These are phyloP conservation scores for Pollenia griseotomentosa DNA, from an alignment of 2,888 invertebrate genomes.

Conservation along the genomic window DNA sequence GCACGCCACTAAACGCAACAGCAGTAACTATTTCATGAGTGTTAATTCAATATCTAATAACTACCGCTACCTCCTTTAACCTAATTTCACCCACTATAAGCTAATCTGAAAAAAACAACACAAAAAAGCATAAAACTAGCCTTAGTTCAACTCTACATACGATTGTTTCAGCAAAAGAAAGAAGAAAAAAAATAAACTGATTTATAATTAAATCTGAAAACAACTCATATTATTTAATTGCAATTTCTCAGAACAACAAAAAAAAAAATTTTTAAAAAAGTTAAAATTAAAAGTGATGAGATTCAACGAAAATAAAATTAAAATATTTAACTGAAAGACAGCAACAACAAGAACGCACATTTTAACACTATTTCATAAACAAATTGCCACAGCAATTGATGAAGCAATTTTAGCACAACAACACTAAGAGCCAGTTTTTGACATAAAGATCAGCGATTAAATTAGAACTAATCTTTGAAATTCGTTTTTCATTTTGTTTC, in stretches of 20 bases:
- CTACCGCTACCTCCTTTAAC: neutral
- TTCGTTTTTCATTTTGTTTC: too few relatives aligned
- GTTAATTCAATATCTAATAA: too few relatives aligned
- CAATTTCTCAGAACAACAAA: conserved; percentile 54
- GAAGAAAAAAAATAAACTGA: conserved; percentile 12
- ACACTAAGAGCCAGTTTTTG: too few relatives aligned
- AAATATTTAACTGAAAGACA: conserved; percentile 21
- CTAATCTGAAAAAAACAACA: neutral
- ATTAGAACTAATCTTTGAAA: too few relatives aligned
- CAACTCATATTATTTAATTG: conserved; percentile 55
- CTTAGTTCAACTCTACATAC: neutral
- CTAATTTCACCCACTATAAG: neutral
- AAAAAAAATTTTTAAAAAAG: neutral
- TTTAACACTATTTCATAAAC: conserved; percentile 53
- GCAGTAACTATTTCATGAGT: too few relatives aligned
- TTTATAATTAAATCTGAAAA: conserved; percentile 55
- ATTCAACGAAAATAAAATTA: conserved; percentile 48
- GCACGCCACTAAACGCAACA: too few relatives aligned
- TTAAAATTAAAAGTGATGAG: conserved; percentile 39
- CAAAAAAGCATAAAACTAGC: neutral
- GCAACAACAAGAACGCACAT: conserved; percentile 22
- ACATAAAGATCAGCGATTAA: too few relatives aligned
- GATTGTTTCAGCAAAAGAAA: neutral
- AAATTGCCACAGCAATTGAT: conserved; percentile 63
- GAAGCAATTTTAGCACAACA: conserved; percentile 49